phyloP scores from a whole-genome alignment of 2,113 vertebrate genomes.

The Ptychochromis oligacanthus region DNA sequence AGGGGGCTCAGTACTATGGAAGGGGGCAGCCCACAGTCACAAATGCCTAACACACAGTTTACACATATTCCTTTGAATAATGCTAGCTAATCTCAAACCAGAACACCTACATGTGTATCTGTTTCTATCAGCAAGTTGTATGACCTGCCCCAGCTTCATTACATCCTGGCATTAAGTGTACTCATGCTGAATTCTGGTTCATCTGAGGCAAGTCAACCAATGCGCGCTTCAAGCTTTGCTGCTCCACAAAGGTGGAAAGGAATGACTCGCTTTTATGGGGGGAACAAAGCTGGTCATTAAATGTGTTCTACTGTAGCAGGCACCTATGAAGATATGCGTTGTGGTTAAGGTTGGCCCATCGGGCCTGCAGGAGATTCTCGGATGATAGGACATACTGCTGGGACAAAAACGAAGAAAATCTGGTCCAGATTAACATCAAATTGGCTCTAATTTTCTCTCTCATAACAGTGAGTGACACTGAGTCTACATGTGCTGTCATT shows the following conservation, averaged over 20 bases:
- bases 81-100: conserved; percentile 14
- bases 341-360: conserved; percentile 34
- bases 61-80: conserved; percentile 14
- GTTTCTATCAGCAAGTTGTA: conserved; percentile 43
- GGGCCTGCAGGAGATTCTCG: conserved; percentile 38
- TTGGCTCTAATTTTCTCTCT: conserved; percentile 72
- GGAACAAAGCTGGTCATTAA: conserved; percentile 53
- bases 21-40: conserved; percentile 44
- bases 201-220: background rate
- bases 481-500: conserved; percentile 69
- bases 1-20: background rate
- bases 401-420: conserved; percentile 50
- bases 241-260: conserved; percentile 10
- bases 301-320: conserved; percentile 25
- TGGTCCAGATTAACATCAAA: conserved; percentile 75
- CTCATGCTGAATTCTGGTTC: conserved; percentile 44
- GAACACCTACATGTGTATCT: conserved; percentile 53
- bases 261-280: conserved; percentile 42
- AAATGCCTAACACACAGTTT: conserved; percentile 2
- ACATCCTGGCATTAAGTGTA: background rate
- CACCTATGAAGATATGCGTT: conserved; percentile 40
- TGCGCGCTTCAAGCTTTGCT: background rate
- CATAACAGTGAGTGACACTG: conserved; percentile 72
- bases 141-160: conserved; percentile 8
- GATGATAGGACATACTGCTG: conserved; percentile 43